phyloP scores from a whole-genome alignment of 2,888 invertebrate species.

The Ecliptopera silaceata region DNA sequence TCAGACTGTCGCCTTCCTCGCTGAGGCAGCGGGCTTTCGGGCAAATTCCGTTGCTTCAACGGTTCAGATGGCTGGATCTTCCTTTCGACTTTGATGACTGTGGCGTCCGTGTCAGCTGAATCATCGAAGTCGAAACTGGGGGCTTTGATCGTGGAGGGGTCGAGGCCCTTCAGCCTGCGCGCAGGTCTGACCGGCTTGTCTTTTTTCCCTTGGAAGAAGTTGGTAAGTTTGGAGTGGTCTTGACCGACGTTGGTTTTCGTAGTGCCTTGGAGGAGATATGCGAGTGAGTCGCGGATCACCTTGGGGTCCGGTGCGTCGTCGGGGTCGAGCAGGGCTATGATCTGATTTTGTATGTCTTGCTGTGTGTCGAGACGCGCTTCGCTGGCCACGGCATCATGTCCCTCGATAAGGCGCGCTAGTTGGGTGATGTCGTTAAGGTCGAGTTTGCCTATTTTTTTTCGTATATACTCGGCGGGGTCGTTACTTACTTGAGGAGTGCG shows the following conservation, averaged over 20 bases:
- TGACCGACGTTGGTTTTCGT: conserved; percentile 49
- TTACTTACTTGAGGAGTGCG: conserved; percentile 74
- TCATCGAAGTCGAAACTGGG: conserved; percentile 56
- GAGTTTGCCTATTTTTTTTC: conserved; percentile 69
- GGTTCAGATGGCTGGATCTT: conserved; percentile 32
- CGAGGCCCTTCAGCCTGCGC: conserved; percentile 66
- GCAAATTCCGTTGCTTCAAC: conserved; percentile 22
- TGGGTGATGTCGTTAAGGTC: conserved; percentile 70
- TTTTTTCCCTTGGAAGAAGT: conserved; percentile 56
- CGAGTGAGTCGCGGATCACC: conserved; percentile 57
- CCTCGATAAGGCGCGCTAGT: conserved; percentile 68
- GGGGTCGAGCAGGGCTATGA: conserved; percentile 64
- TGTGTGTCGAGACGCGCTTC: conserved; percentile 54
- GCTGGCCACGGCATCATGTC: conserved; percentile 56
- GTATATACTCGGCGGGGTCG: conserved; percentile 67
- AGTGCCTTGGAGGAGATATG: conserved; percentile 60
- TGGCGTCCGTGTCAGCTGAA: conserved; percentile 61
- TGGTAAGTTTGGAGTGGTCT: conserved; percentile 46
- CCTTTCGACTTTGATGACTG: conserved; percentile 46
- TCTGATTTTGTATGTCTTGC: conserved; percentile 66
- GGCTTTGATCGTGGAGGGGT: conserved; percentile 48
- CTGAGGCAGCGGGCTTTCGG: conserved; percentile 37
- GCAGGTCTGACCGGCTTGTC: conserved; percentile 52
- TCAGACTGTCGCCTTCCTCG: conserved; percentile 56
- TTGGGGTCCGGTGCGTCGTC: conserved; percentile 66